Evolutionary conservation across 2,888 invertebrate genomes (phyloP), one percentile per base, ranked within the genome.

Genomic region (Leucozona laternaria): DNA sequence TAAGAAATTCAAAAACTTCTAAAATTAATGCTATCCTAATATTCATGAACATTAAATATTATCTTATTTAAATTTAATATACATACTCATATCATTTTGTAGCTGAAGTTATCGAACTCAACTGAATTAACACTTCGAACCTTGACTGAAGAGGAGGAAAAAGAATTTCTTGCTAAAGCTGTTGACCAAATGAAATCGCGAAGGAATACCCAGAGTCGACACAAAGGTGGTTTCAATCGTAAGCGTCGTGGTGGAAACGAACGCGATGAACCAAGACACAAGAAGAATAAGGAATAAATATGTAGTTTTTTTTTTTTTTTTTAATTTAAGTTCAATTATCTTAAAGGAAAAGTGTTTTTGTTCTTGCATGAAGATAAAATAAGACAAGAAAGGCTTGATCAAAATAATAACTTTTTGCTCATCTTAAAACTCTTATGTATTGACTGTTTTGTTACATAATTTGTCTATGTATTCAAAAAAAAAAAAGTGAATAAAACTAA

Each of bases 81-180:
- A n/a, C n/a, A n/a, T n/a, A n/a, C n/a, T n/a, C n/a, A n/a, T n/a
- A n/a, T n/a, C n/a, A 40, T 62, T 73, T 57, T 89, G 22, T 89
- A 94, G 92, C 82, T 92, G 5, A 92, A 88, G 78, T 17, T 89
- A 4, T 77, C 81, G 15, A 91, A 93, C 76, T 94, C 94, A 0
- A 91, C 92, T 2, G 94, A 94, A 40, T 92, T 95, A 0, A 92
- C 93, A 0, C 93, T 95, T 76, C 93, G 93, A 79, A 91, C 94
- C 0, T 90, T 97, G 1, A 95, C 95, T 91, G 96, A 95, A 1
- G 96, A 96, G 0, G 96, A 96, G 90, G 96, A 97, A 89, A 94
- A 94, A 20, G 93, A 93, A 17, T 96, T 95, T 89, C 91, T 96
- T 72, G 93, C 94, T 73, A 95, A 95, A 90, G 95, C 95, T 28